Evolutionary conservation across 2,113 vertebrate genomes (phyloP).

Genomic region (Struthidea cinerea): DNA sequence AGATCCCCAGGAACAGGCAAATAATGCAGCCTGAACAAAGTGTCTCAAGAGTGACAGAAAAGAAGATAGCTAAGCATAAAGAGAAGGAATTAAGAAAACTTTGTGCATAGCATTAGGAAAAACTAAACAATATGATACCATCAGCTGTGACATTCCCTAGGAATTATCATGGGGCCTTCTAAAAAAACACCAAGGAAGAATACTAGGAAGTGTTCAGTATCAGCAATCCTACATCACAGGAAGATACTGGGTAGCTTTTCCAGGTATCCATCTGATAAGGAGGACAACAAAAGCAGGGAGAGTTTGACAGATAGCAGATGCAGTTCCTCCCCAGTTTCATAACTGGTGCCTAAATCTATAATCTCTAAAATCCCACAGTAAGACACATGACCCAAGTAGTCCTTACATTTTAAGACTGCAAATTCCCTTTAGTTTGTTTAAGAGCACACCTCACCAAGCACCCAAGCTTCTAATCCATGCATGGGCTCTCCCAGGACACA

Average conservation of each 20-base stretch:
- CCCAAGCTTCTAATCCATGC: not conserved
- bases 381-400: not conserved
- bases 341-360: not conserved
- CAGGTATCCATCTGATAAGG: not conserved
- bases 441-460: not conserved
- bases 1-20: not conserved
- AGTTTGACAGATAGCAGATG: not conserved
- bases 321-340: not conserved
- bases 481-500: not conserved
- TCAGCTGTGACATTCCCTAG: not conserved
- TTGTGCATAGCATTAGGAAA: not conserved
- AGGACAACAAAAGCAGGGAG: not conserved
- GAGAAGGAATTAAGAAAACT: not conserved
- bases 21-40: not conserved
- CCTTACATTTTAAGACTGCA: not conserved
- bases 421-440: not conserved
- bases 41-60: not conserved
- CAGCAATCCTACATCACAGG: not conserved
- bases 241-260: not conserved
- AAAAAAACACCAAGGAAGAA: not conserved
- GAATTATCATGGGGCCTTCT: not conserved
- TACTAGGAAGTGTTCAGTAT: not conserved
- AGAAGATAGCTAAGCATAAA: not conserved
- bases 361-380: not conserved
- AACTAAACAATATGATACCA: not conserved